These are phyloP conservation scores for Bombus fervidus DNA, from an alignment of 1,140 invertebrate species.

Conservation along the genomic window DNA sequence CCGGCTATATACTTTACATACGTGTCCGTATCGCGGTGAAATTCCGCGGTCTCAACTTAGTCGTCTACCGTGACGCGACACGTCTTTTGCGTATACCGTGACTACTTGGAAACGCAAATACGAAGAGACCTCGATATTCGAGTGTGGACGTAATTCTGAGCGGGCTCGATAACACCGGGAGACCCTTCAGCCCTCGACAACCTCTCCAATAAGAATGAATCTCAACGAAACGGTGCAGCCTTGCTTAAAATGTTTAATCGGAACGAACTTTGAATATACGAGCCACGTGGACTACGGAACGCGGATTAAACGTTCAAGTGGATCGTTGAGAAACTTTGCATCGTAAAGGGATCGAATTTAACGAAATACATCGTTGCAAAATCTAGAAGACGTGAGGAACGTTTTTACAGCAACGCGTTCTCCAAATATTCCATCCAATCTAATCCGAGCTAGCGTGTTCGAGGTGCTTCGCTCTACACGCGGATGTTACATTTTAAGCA, in stretches of 20 bases:
- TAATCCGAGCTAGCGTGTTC: neutral
- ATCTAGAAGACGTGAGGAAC: neutral
- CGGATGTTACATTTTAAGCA: slow-evolving; percentile 34
- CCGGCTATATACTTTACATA: neutral
- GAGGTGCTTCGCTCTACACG: neutral
- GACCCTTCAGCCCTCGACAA: slow-evolving; percentile 33
- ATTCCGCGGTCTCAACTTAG: neutral
- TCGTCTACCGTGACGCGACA: slow-evolving; percentile 11
- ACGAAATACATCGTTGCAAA: neutral
- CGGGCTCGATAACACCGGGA: slow-evolving; percentile 31
- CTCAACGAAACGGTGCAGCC: slow-evolving; percentile 20
- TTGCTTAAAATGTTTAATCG: slow-evolving; percentile 37
- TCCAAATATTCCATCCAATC: neutral
- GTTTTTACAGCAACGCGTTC: neutral
- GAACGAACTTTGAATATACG: neutral
- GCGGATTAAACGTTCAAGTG: neutral
- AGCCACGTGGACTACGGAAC: neutral
- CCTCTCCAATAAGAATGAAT: slow-evolving; percentile 41
- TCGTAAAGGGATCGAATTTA: neutral
- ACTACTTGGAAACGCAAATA: neutral
- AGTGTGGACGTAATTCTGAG: slow-evolving; percentile 40
- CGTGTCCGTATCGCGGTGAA: neutral
- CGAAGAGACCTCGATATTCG: slow-evolving; percentile 29
- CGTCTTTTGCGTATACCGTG: neutral
- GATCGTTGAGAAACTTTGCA: neutral